Base-by-base conservation (phyloP, 2,888 invertebrate genomes). In the Parthenolecanium corni region DNA sequence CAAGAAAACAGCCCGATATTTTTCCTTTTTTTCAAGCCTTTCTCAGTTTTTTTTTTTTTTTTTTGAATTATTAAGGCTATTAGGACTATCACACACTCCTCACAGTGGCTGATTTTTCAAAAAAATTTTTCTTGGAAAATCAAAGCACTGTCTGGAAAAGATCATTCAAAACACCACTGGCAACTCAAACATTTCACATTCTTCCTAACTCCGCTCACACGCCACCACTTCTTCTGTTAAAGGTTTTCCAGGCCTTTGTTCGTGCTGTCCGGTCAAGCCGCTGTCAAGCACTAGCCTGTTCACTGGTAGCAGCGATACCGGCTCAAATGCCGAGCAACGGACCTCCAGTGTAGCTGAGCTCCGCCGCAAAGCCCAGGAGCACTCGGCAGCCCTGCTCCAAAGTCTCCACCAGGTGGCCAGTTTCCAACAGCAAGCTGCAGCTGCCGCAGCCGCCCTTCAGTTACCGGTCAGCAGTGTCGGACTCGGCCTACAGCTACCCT, bases 331-430 rank as follows among this genome's bases (percentile, higher is more conserved):
- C 68, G 78, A 77, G 68, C 72, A 76, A 64, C 71, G 78, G 70
- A 74, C 77, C 69, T 85, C 87, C 69, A 92, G 91, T 74, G 90
- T 94, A 20, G 93, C 93, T 0, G 94, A 94, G 70, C 78, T 95
- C 47, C 79, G 94, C 6, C 82, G 94, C 61, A 92, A 93, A 73
- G 94, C 94, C 1, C 90, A 94, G 74, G 94, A 95, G 72, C 94
- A 95, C 74, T 89, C 92, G 1, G 93, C 94, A 1, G 92, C 93
- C 0, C 75, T 90, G 31, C 68, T 70, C 20, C 70, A 70, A 86
- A 87, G 71, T 83, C 83, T 40, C 74, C 87, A 52, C 86, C 86
- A 69, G 81, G 77, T 71, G 74, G 77, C 74, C 76, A 79, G 79
- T 76, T 76, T 77, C 71, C 81, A 82, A 23, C 78, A 82, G 14